Conservation (phyloP, 2,888 invertebrate species). For the Rhynchonema sp. region DNA sequence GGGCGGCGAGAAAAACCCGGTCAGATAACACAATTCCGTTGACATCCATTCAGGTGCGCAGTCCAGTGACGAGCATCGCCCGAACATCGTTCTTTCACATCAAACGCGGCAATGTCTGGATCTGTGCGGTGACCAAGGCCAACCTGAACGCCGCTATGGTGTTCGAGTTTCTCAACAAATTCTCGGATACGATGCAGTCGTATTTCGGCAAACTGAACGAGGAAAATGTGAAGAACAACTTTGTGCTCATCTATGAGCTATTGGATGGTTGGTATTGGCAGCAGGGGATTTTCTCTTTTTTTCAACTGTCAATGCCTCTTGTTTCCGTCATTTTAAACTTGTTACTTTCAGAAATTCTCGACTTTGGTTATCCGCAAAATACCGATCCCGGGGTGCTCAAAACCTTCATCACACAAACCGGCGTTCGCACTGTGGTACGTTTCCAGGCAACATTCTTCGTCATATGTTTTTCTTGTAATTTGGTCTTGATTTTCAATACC, state of each 20-base stretch:
- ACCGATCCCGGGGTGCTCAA: constrained; percentile 97
- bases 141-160: constrained; percentile 99
- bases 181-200: constrained; percentile 80
- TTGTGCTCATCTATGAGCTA: constrained; percentile 94
- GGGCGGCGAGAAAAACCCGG: too few relatives aligned
- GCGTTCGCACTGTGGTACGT: constrained; percentile 41
- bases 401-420: constrained; percentile 97
- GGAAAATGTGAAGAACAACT: constrained; percentile 99
- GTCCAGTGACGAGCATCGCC: constrained; percentile 96
- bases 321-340: too few relatives aligned
- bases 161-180: constrained; percentile 84
- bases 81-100: constrained; percentile 98
- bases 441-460: too few relatives aligned
- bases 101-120: constrained; percentile 95
- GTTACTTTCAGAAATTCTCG: constrained; percentile 61
- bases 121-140: constrained; percentile 98
- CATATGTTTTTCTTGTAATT: too few relatives aligned
- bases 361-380: constrained; percentile 99
- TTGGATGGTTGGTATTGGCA: constrained; percentile 52
- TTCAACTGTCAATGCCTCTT: too few relatives aligned
- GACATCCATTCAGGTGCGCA: constrained; percentile 47
- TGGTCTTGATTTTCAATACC: not conserved
- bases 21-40: too few relatives aligned
- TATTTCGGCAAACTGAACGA: constrained; percentile 99
- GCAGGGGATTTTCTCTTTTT: too few relatives aligned